Evolutionary conservation across 2,113 vertebrate species (phyloP).

Genomic region (Podarcis cretensis): DNA sequence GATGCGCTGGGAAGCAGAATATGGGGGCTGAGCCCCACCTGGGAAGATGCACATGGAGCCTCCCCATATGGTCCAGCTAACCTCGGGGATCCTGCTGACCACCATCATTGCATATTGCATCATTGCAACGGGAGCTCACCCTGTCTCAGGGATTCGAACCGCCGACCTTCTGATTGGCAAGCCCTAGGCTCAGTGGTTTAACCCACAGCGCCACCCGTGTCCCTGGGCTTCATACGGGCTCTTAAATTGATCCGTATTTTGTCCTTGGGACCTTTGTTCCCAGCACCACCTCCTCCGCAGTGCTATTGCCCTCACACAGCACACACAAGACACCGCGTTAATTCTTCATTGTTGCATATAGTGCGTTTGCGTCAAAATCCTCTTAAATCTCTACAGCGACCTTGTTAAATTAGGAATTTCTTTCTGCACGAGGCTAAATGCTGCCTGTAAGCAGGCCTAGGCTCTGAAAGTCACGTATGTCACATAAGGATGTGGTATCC

Average conservation of each 20-base stretch:
- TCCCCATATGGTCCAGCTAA: background rate
- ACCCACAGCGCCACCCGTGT: too few species aligned
- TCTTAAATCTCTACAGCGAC: background rate
- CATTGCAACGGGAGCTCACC: too few species aligned
- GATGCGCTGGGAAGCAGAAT: background rate
- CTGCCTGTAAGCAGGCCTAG: background rate
- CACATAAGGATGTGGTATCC: background rate
- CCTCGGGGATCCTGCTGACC: background rate
- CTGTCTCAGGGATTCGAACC: too few species aligned
- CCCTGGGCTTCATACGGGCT: background rate
- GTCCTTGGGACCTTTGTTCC: background rate
- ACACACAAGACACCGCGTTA: too few species aligned
- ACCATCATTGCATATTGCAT: background rate
- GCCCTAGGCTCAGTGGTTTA: too few species aligned
- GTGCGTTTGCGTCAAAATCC: background rate
- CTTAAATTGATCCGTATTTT: background rate
- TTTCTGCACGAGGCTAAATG: background rate
- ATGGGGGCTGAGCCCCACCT: background rate
- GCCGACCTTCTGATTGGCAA: too few species aligned
- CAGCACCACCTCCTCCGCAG: background rate
- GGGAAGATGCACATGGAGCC: background rate
- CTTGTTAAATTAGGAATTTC: background rate
- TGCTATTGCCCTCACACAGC: background rate
- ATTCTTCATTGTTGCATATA: background rate
- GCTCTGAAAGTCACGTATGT: accelerated